Percentiles rank a stretch among this genome's conserved stretches.
Conservation (phyloP, 2,888 invertebrate genomes). For the Nipponacmea schrenckii region DNA sequence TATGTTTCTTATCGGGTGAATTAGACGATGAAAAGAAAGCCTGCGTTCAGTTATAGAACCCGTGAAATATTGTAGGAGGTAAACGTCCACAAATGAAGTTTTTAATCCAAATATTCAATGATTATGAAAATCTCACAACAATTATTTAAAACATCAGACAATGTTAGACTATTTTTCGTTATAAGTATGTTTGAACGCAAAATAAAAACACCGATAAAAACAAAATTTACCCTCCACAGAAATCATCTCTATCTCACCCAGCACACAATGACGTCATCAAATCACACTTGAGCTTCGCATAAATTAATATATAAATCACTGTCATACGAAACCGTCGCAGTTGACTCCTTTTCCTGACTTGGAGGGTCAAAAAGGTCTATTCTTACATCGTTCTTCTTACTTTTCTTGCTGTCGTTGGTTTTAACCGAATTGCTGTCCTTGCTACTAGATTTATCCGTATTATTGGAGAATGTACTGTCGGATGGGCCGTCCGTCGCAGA, state of each 20-base stretch:
- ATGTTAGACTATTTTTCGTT: not conserved
- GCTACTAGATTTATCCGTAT: constrained; percentile 49
- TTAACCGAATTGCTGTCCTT: constrained; percentile 43
- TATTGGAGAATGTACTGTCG: constrained; percentile 51
- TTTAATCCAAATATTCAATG: not conserved
- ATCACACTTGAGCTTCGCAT: constrained; percentile 61
- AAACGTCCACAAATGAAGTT: no score
- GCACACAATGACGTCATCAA: not conserved
- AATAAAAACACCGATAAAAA: no score
- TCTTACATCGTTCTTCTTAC: constrained; percentile 54
- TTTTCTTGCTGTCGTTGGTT: constrained; percentile 41
- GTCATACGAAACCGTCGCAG: constrained; percentile 62
- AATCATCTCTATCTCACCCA: no score
- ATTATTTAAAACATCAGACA: constrained; percentile 4
- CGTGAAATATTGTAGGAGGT: no score
- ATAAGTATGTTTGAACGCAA: no score
- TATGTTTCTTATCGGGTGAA: no score
- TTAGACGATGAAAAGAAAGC: no score
- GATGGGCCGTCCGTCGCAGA: constrained; percentile 44
- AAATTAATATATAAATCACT: constrained; percentile 61
- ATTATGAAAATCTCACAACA: constrained; percentile 2
- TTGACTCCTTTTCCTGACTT: constrained; percentile 62
- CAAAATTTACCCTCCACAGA: no score
- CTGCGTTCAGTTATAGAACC: no score
- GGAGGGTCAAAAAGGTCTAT: constrained; percentile 62